These are phyloP conservation scores for Oophaga sylvatica DNA, from an alignment of 2,797 vertebrate species.

Conservation along the genomic window DNA sequence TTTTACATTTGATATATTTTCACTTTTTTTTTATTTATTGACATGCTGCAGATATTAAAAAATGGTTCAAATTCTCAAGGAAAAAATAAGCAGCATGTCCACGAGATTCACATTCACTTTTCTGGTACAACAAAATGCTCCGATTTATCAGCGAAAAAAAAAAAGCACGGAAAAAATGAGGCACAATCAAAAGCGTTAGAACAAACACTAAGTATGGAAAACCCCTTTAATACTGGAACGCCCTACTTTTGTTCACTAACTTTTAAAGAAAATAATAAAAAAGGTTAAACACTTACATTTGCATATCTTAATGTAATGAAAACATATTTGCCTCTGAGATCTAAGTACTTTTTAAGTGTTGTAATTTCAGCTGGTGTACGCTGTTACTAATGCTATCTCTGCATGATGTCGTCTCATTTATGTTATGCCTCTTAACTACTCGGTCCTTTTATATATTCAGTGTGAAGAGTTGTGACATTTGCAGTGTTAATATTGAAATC, in stretches of 20 bases:
- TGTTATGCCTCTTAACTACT: slow-evolving; percentile 55
- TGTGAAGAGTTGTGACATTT: slow-evolving; percentile 59
- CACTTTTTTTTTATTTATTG: too few relatives aligned
- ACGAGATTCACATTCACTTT: too few relatives aligned
- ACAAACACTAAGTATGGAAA: too few relatives aligned
- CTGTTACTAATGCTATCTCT: slow-evolving; percentile 57
- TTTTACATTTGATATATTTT: too few relatives aligned
- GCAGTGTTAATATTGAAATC: slow-evolving; percentile 51
- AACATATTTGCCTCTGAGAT: slow-evolving; percentile 52
- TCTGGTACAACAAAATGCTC: too few relatives aligned
- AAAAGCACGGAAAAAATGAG: too few relatives aligned
- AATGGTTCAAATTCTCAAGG: too few relatives aligned
- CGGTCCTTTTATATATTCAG: slow-evolving; percentile 48
- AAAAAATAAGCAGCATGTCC: too few relatives aligned
- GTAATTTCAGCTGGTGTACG: slow-evolving; percentile 54
- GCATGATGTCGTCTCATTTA: slow-evolving; percentile 56
- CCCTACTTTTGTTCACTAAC: slow-evolving; percentile 33
- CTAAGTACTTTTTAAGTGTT: slow-evolving; percentile 60
- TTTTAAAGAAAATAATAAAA: slow-evolving; percentile 42
- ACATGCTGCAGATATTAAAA: too few relatives aligned
- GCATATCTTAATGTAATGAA: slow-evolving; percentile 51
- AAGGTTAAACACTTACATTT: slow-evolving; percentile 45
- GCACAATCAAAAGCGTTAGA: too few relatives aligned
- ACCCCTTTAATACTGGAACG: background rate
- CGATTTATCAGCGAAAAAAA: too few relatives aligned